Evolutionary conservation across 2,113 vertebrate genomes (phyloP).

Genomic region (cattle (Bos taurus)): DNA sequence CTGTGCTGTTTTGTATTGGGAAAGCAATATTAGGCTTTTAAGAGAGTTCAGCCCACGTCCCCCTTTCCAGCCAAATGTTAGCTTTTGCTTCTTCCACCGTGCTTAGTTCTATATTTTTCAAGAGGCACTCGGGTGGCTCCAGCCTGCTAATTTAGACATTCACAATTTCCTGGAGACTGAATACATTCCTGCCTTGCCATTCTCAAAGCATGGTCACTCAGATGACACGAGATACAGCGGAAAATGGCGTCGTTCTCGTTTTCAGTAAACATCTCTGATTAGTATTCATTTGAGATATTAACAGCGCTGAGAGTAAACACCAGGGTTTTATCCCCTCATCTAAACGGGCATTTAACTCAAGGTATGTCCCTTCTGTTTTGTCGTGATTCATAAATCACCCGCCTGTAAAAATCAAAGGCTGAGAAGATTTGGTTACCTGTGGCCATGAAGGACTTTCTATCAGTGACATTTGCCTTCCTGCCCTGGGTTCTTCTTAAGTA

Average conservation of each 20-base stretch:
- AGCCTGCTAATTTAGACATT: conserved; percentile 16
- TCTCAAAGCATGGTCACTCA: not conserved
- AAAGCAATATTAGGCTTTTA: not conserved
- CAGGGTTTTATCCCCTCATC: conserved; percentile 24
- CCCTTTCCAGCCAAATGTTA: not conserved
- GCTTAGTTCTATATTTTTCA: not conserved
- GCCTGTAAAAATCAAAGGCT: conserved; percentile 52
- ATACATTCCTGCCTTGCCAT: not conserved
- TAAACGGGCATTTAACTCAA: conserved; percentile 16
- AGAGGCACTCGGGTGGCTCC: not conserved
- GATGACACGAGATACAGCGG: not conserved
- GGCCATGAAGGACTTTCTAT: conserved; percentile 52
- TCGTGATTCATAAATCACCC: conserved; percentile 34
- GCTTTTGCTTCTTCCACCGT: not conserved
- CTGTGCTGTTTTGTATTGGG: not conserved
- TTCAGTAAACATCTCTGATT: not conserved
- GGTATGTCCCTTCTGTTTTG: not conserved
- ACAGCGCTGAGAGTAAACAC: not conserved
- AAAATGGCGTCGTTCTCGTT: not conserved
- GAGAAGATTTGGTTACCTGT: conserved; percentile 61
- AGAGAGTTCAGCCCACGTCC: not conserved
- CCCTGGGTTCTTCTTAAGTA: not conserved
- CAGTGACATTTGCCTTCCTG: conserved; percentile 55
- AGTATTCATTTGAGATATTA: conserved; percentile 32
- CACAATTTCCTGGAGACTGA: not conserved